Evolutionary conservation across 2,888 invertebrate genomes (phyloP).

Genomic region (Heterodera filipjevi): DNA sequence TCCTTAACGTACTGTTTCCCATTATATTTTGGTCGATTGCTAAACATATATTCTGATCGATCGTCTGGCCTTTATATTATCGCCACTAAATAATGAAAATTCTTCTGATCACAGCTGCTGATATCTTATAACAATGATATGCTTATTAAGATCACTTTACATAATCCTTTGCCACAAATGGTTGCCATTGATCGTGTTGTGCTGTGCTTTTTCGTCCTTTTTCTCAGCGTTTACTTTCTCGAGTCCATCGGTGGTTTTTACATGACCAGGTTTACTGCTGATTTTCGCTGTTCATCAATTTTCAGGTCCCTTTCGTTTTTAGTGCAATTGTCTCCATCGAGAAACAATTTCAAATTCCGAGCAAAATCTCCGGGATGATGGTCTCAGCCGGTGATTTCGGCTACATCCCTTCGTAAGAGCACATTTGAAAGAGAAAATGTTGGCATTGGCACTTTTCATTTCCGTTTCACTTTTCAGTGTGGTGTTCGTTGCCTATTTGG

Average conservation of each 20-base stretch:
- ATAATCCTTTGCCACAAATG: neutral
- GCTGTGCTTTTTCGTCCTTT: constrained; percentile 48
- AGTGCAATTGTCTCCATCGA: constrained; percentile 64
- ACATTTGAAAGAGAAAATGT: too few species aligned
- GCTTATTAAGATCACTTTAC: constrained; percentile 5
- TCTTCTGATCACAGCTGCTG: too few species aligned
- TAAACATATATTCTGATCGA: too few species aligned
- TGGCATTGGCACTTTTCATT: neutral
- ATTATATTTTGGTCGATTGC: too few species aligned
- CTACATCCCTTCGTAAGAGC: constrained; percentile 51
- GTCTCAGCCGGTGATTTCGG: constrained; percentile 65
- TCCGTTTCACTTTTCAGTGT: constrained; percentile 49
- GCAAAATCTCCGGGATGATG: constrained; percentile 60
- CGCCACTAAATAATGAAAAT: too few species aligned
- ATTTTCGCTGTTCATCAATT: neutral
- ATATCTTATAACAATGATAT: too few species aligned
- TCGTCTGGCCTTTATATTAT: too few species aligned
- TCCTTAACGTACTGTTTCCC: too few species aligned
- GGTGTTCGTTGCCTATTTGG: constrained; percentile 62
- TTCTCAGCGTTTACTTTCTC: constrained; percentile 62
- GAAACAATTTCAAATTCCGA: constrained; percentile 65
- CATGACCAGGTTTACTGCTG: constrained; percentile 57
- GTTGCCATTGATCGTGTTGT: constrained; percentile 37
- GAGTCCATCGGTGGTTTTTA: constrained; percentile 65
- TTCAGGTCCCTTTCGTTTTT: constrained; percentile 8